A percentile compares a stretch with the other conserved stretches of the same genome.
phyloP scores from a whole-genome alignment of 2,888 invertebrate species.

The Laothoe populi region DNA sequence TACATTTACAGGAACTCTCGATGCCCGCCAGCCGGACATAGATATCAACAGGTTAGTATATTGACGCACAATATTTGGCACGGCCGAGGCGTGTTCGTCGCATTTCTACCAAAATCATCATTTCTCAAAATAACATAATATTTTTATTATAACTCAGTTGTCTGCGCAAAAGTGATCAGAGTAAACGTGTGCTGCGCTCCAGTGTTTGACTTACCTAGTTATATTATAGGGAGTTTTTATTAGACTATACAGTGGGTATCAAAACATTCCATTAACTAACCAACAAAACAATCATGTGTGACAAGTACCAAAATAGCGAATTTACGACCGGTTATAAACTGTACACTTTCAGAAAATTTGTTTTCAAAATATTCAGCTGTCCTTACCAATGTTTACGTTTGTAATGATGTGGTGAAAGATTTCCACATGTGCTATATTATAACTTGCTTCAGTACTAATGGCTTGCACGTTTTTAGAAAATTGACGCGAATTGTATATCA shows the following conservation, averaged over 20 bases:
- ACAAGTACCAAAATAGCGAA: slow-evolving; percentile 48
- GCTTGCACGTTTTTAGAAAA: not conserved
- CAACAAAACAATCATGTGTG: slow-evolving; percentile 36
- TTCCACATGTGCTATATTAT: not conserved
- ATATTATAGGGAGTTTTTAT: not conserved
- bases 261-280: slow-evolving; percentile 45
- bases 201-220: not conserved
- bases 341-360: slow-evolving; percentile 42
- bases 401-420: slow-evolving; percentile 29
- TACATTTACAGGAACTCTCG: slow-evolving; percentile 63
- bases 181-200: slow-evolving; percentile 17
- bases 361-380: slow-evolving; percentile 40
- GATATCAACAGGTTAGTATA: slow-evolving; percentile 72
- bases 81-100: slow-evolving; percentile 39
- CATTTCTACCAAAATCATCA: slow-evolving; percentile 40
- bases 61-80: slow-evolving; percentile 54
- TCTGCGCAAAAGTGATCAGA: slow-evolving; percentile 29
- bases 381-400: slow-evolving; percentile 34
- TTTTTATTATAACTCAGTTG: slow-evolving; percentile 32
- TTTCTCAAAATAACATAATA: slow-evolving; percentile 45
- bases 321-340: slow-evolving; percentile 48
- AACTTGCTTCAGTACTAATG: slow-evolving; percentile 1
- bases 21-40: slow-evolving; percentile 61
- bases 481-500: not conserved
- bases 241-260: slow-evolving; percentile 36